Base-by-base conservation (phyloP, 2,888 invertebrate species). In the Cyclophora albipunctata region DNA sequence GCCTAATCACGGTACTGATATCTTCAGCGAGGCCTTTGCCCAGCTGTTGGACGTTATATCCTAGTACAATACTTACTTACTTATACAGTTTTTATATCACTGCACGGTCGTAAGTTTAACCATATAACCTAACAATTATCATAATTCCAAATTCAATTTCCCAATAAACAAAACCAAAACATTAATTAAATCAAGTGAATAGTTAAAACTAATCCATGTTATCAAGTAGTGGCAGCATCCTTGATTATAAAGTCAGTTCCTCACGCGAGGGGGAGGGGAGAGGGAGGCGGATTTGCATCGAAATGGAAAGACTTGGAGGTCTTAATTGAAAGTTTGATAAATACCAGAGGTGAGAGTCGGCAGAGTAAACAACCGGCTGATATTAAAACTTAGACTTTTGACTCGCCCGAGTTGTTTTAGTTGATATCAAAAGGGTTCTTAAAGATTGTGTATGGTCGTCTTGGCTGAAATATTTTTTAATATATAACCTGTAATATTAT, bases 271-370 rank as follows among this genome's bases (percentile, higher is more conserved):
- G 40, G 48, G 37, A 45, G 47, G 57, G 20, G 20, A 54, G 47
- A 45, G 43, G 56, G 57, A n/a, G 50, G 62, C 54, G 69, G 71
- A 84, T 86, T 85, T 83, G 83, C 84, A 84, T 86, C 70, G 73
- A 78, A 83, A 84, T 80, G 77, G 73, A 71, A 77, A 76, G 77
- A 70, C 73, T 71, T 68, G 59, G 60, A 37, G 66, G 65, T 73
- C 78, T 80, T 83, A 82, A 82, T 83, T 84, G 82, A 84, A 83
- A 85, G 77, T 84, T 84, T 82, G 59, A 58, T 62, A 59, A 62
- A 59, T 62, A 61, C 59, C 56, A 48, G 57, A 57, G 54, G 58
- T 59, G 53, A 47, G 56, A 55, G 51, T 48, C 50, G 45, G 45
- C 48, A 50, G 54, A 56, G 58, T 55, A 59, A 58, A 59, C 50